A percentile compares a stretch with the other conserved stretches of the same genome.
Evolutionary conservation across 2,888 invertebrate genomes (phyloP).

Genomic region (Eledone cirrhosa): DNA sequence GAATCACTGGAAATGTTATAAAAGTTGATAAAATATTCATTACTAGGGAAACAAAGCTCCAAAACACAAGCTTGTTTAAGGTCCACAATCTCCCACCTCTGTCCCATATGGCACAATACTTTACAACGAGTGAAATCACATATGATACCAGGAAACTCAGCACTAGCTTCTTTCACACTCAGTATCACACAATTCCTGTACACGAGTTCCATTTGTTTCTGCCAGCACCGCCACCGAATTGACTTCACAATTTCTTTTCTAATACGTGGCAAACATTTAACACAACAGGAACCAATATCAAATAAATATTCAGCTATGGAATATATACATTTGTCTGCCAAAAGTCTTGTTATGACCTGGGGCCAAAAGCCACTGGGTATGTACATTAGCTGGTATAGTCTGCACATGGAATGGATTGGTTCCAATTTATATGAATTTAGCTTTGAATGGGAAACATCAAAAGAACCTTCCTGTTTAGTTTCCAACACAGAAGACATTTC

Average conservation of each 20-base stretch:
- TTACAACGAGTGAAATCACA: constrained; percentile 69
- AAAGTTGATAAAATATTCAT: background rate
- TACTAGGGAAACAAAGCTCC: constrained; percentile 73
- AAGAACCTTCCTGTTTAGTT: background rate
- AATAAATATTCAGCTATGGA: constrained; percentile 47
- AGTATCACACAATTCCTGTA: constrained; percentile 84
- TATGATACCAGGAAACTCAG: constrained; percentile 68
- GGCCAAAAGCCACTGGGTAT: constrained; percentile 99
- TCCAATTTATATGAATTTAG: constrained; percentile 4
- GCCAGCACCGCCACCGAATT: constrained; percentile 56
- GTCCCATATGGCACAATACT: constrained; percentile 75
- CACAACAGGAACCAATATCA: constrained; percentile 42
- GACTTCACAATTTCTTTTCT: background rate
- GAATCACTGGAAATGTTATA: too few species aligned
- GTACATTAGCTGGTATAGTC: constrained; percentile 81
- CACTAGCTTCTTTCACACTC: constrained; percentile 82
- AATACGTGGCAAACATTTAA: constrained; percentile 35
- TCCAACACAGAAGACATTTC: background rate
- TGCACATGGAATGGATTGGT: constrained; percentile 55
- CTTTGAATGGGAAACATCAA: background rate
- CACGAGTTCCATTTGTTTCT: constrained; percentile 82
- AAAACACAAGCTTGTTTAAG: constrained; percentile 82
- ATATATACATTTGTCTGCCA: constrained; percentile 77
- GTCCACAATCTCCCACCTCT: constrained; percentile 86
- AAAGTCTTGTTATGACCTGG: constrained; percentile 86